A percentile compares a stretch with the other conserved stretches of the same genome.
phyloP scores from a whole-genome alignment of 1,140 invertebrate genomes.

The Panagrolaimus sp. region DNA sequence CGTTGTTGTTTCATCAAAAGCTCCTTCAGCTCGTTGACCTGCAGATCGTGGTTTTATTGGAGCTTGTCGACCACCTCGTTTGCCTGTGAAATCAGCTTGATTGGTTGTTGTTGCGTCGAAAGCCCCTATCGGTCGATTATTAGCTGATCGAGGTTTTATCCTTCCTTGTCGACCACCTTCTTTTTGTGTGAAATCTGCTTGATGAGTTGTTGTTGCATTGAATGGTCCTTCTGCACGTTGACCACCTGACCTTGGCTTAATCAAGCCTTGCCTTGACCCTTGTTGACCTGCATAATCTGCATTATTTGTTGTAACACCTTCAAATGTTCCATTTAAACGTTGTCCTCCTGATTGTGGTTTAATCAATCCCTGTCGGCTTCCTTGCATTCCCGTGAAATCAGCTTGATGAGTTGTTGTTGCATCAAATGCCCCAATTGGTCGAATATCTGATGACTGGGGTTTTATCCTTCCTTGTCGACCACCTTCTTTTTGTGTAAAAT shows the following conservation, averaged over 20 bases:
- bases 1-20: conserved; percentile 6
- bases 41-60: background rate
- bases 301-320: background rate
- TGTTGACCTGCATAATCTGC: background rate
- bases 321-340: background rate
- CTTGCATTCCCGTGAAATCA: background rate
- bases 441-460: background rate
- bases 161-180: background rate
- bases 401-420: conserved; percentile 4
- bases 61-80: background rate
- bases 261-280: background rate
- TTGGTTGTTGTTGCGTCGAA: background rate
- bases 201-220: background rate
- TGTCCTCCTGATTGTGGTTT: background rate
- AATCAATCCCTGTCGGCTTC: background rate
- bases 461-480: background rate
- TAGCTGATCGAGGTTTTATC: background rate
- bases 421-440: background rate
- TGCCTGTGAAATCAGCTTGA: background rate
- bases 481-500: background rate
- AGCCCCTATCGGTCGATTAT: background rate
- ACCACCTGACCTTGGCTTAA: background rate
- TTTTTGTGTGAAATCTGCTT: conserved; percentile 2
- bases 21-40: background rate
- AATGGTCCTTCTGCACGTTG: background rate